Percentiles rank a stretch among this genome's conserved stretches.
Conservation (phyloP, 1,140 invertebrate species). For the Zeugodacus cucurbitae region DNA sequence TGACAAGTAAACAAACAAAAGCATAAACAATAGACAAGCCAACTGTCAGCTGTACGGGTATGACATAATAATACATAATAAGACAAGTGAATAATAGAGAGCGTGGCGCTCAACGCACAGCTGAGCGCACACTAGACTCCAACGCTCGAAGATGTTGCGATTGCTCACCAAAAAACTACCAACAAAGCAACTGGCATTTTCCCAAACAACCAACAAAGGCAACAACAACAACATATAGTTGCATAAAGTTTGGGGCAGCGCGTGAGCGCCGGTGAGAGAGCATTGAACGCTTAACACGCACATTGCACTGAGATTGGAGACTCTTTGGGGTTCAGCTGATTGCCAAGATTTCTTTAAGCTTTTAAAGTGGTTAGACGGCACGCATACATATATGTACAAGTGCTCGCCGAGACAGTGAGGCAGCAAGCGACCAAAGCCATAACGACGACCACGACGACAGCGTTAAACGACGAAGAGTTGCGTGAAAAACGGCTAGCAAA, state of each 20-base stretch:
- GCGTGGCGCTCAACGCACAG: background rate
- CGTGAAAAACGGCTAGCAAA: background rate
- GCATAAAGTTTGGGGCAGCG: background rate
- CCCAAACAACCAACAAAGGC: background rate
- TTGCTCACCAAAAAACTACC: background rate
- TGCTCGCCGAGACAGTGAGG: background rate
- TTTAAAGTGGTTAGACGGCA: constrained; percentile 8
- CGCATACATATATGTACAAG: too few species aligned
- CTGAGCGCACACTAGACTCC: background rate
- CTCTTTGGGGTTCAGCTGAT: background rate
- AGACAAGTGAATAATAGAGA: background rate
- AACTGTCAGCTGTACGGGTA: background rate
- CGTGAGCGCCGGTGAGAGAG: background rate
- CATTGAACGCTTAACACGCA: background rate
- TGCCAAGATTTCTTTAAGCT: background rate
- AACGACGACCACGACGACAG: background rate
- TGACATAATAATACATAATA: constrained; percentile 2
- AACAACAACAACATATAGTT: background rate
- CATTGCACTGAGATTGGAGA: background rate
- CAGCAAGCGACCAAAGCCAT: background rate
- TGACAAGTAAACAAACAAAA: background rate
- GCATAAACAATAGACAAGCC: background rate
- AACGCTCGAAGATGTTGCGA: background rate
- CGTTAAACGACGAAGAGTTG: background rate
- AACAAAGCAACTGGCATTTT: background rate